A percentile compares a stretch with the other conserved stretches of the same genome.
phyloP scores from a whole-genome alignment of 2,888 invertebrate genomes.

The Epiblema foenella region DNA sequence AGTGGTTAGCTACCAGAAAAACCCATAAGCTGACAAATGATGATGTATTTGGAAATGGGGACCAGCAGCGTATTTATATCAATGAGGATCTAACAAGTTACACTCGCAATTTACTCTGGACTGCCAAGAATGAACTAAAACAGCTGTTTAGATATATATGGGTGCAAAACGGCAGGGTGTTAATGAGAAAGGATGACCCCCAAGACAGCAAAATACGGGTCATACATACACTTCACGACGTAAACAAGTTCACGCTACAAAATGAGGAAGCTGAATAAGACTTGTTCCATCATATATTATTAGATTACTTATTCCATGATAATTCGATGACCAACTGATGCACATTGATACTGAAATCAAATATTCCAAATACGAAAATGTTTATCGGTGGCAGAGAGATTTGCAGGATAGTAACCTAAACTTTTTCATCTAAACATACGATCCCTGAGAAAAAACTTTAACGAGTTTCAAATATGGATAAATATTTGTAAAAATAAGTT shows the following conservation, averaged over 20 bases:
- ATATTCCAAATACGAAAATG: neutral
- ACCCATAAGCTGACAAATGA: no score
- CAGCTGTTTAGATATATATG: slow-evolving; percentile 3
- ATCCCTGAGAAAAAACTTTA: slow-evolving; percentile 7
- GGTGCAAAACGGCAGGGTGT: neutral
- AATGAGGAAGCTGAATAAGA: neutral
- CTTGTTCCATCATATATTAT: neutral
- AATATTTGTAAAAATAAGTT: neutral
- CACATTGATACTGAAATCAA: neutral
- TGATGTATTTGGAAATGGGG: no score
- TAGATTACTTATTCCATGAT: neutral
- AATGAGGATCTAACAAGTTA: no score
- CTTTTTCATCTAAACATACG: slow-evolving; percentile 4
- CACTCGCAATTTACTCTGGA: no score
- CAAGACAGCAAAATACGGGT: neutral
- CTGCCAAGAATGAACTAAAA: no score
- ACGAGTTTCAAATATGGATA: neutral
- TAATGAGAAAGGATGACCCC: slow-evolving; percentile 9
- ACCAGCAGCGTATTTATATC: no score
- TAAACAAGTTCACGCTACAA: neutral
- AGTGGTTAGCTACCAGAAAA: no score
- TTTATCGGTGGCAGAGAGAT: neutral
- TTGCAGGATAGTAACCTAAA: neutral
- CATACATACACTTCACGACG: neutral
- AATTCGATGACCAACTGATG: neutral